A percentile compares a stretch with the other conserved stretches of the same genome.
These are phyloP conservation scores for Heliothis virescens DNA, from an alignment of 1,140 invertebrate species.

Conservation along the genomic window DNA sequence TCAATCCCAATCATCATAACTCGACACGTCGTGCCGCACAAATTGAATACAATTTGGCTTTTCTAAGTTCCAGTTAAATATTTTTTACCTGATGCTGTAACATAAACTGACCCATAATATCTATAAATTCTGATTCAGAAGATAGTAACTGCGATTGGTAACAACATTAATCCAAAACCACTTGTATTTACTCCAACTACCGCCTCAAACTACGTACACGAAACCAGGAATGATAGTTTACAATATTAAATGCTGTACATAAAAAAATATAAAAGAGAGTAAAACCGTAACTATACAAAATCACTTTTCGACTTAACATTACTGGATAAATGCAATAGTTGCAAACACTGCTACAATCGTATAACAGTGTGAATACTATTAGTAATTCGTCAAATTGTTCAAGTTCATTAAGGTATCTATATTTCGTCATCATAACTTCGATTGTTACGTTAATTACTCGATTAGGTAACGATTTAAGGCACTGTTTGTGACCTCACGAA, in stretches of 20 bases:
- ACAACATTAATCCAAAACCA: constrained; percentile 72
- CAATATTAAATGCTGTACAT: constrained; percentile 81
- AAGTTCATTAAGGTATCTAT: constrained; percentile 67
- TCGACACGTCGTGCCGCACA: constrained; percentile 11
- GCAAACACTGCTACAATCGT: constrained; percentile 66
- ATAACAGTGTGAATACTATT: constrained; percentile 74
- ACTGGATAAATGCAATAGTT: constrained; percentile 83
- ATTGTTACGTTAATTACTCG: constrained; percentile 55
- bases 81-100: constrained; percentile 12
- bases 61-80: constrained; percentile 14
- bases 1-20: constrained; percentile 4
- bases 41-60: constrained; percentile 37
- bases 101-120: constrained; percentile 39
- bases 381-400: constrained; percentile 72
- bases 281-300: constrained; percentile 82
- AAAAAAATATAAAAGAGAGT: constrained; percentile 70
- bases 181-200: constrained; percentile 59
- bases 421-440: constrained; percentile 54
- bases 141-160: constrained; percentile 83
- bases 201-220: constrained; percentile 46
- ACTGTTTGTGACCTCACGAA: constrained; percentile 63
- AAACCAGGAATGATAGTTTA: constrained; percentile 80
- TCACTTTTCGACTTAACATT: constrained; percentile 75
- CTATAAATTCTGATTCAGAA: constrained; percentile 54
- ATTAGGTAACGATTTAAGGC: constrained; percentile 70